Evolutionary conservation across 1,140 invertebrate genomes (phyloP).

Genomic region (Tetraneura akinire): DNA sequence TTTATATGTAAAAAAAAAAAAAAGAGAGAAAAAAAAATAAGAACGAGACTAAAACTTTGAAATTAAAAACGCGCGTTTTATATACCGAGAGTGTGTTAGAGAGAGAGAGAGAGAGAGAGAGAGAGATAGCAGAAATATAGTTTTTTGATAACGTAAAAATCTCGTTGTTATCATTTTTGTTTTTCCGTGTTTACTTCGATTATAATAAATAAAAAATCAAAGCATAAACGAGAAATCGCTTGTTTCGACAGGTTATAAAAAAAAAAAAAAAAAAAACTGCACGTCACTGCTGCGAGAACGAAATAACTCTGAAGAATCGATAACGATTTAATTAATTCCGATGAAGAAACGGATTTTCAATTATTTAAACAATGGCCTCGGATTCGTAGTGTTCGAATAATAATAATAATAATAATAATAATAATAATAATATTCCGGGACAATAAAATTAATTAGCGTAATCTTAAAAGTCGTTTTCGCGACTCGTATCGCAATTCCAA

Average conservation of each 20-base stretch:
- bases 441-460: background rate
- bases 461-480: background rate
- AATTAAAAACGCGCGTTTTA: too few relatives aligned
- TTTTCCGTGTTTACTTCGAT: too few relatives aligned
- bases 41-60: too few relatives aligned
- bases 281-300: background rate
- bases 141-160: too few relatives aligned
- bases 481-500: background rate
- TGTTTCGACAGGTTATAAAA: background rate
- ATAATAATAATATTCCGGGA: background rate
- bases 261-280: too few relatives aligned
- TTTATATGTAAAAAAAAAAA: too few relatives aligned
- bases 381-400: background rate
- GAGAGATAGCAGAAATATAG: too few relatives aligned
- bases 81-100: too few relatives aligned
- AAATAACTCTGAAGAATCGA: background rate
- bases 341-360: background rate
- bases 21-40: too few relatives aligned
- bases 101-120: too few relatives aligned
- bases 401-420: background rate
- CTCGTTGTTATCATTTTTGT: too few relatives aligned
- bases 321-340: background rate
- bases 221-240: background rate
- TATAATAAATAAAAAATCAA: background rate
- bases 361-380: background rate